A percentile compares a stretch with the other conserved stretches of the same genome.
These are phyloP conservation scores for Schizothorax lantsangensis DNA, from an alignment of 2,797 vertebrate genomes.

Conservation along the genomic window DNA sequence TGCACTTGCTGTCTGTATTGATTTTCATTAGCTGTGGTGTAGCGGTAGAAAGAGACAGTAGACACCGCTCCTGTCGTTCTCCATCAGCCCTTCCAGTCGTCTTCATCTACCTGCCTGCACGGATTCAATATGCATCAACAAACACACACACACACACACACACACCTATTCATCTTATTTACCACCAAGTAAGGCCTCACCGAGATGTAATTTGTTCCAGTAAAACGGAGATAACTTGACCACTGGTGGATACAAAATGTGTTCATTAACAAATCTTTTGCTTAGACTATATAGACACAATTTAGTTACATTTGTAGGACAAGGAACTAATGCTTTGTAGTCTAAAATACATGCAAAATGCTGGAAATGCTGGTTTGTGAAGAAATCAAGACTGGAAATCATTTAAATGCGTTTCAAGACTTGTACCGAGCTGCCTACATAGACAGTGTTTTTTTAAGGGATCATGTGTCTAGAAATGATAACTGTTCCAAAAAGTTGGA, in stretches of 20 bases:
- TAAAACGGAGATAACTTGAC: conserved; percentile 39
- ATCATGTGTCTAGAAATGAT: background rate
- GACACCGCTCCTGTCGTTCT: conserved; percentile 78
- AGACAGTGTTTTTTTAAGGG: background rate
- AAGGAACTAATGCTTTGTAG: background rate
- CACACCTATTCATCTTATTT: conserved; percentile 25
- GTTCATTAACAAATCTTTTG: conserved; percentile 6
- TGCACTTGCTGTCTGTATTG: conserved; percentile 69
- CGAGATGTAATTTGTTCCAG: conserved; percentile 23
- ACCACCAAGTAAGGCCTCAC: conserved; percentile 28
- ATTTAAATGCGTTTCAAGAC: background rate
- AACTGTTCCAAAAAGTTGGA: background rate
- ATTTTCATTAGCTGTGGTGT: conserved; percentile 81
- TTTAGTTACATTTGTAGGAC: background rate
- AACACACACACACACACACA: conserved; percentile 17
- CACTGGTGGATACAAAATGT: conserved; percentile 19
- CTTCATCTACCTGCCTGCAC: conserved; percentile 69
- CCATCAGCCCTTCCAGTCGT: conserved; percentile 74
- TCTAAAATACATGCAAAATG: background rate
- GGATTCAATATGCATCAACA: conserved; percentile 52
- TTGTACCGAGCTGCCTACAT: background rate
- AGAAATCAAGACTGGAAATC: background rate
- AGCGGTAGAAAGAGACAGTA: conserved; percentile 64
- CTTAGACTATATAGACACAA: background rate
- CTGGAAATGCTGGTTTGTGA: background rate